Evolutionary conservation across 1,140 invertebrate genomes (phyloP).

Genomic region (Carcinoscorpius rotundicauda): DNA sequence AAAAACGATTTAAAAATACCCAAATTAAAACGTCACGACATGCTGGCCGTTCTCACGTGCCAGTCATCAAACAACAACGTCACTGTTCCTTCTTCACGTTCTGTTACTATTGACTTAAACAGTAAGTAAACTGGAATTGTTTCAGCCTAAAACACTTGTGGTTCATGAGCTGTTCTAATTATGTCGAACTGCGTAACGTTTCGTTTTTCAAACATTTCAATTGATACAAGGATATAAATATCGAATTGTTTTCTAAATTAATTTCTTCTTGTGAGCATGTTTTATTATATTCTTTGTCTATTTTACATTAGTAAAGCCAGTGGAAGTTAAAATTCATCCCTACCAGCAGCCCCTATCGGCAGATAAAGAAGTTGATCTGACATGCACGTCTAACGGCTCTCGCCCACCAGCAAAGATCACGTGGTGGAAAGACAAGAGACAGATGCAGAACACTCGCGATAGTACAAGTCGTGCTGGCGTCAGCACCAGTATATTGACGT

Average conservation of each 20-base stretch:
- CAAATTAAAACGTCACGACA: slow-evolving; percentile 50
- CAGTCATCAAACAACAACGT: slow-evolving; percentile 31
- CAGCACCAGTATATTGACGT: slow-evolving; percentile 65
- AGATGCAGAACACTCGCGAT: slow-evolving; percentile 31
- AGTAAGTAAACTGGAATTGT: slow-evolving; percentile 29
- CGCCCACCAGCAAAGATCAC: slow-evolving; percentile 68
- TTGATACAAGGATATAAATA: too few species aligned
- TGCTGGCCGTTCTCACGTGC: slow-evolving; percentile 58
- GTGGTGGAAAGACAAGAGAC: slow-evolving; percentile 59
- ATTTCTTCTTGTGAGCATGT: too few species aligned
- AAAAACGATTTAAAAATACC: slow-evolving; percentile 52
- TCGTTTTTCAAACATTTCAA: too few species aligned
- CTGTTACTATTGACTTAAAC: slow-evolving; percentile 43
- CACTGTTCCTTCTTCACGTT: slow-evolving; percentile 37
- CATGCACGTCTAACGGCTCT: slow-evolving; percentile 71
- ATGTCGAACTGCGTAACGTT: too few species aligned
- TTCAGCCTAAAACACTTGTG: too few species aligned
- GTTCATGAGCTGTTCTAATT: too few species aligned
- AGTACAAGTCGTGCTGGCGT: slow-evolving; percentile 38
- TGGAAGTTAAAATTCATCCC: slow-evolving; percentile 62
- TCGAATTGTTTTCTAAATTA: too few species aligned
- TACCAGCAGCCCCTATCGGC: slow-evolving; percentile 67
- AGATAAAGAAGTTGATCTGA: slow-evolving; percentile 61
- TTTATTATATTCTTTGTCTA: slow-evolving; percentile 12
- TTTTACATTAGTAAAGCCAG: slow-evolving; percentile 54